Evolutionary conservation across 2,888 invertebrate species (phyloP), one percentile per base, ranked within the genome.

Genomic region (Leptodirus hochenwartii): DNA sequence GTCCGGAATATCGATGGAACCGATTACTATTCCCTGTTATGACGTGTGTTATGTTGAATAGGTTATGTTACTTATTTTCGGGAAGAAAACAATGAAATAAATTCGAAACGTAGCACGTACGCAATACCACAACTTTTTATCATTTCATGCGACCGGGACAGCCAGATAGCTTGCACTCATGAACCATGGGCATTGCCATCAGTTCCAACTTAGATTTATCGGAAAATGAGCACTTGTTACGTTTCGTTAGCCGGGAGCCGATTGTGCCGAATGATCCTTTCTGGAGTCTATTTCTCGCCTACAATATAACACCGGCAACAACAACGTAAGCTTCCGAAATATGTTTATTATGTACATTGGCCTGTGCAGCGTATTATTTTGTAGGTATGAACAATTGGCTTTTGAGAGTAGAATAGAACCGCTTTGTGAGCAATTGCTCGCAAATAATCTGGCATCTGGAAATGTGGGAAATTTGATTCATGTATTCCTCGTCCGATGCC

Each of bases 211-310:
- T 72, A 30, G 82, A 91, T 50, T 60, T 93, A 39, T 64, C 75
- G 15, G 68, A 64, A 37, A 95, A 93, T 56, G 78, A 79, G 45
- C 71, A 77, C 47, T 60, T 95, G 27, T 62, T 66, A 35, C 66
- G 69, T 37, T 84, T 95, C 50, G 77, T 80, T 37, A 77, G 85
- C 0, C 63, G 67, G 20, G 78, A 87, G 39, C 61, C 73, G 20
- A 78, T 98, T 41, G 67, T 78, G 4, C 67, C 75, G 5, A 85
- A 87, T 51, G 84, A 90, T 50, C 78, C 80, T 0, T 93, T 87
- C 53, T 98, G 96, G 96, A 87, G 87, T 50, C 74, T 78, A 40
- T 68, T 98, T 39, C 61, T 98, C 20, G 80, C 91, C 0, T 98
- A 90, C 49, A 84, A 88, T 40, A 76, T 91, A 42, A 68, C 70